A percentile compares a stretch with the other conserved stretches of the same genome.
phyloP scores from a whole-genome alignment of 1,140 invertebrate species.

The Heterodera carotae region DNA sequence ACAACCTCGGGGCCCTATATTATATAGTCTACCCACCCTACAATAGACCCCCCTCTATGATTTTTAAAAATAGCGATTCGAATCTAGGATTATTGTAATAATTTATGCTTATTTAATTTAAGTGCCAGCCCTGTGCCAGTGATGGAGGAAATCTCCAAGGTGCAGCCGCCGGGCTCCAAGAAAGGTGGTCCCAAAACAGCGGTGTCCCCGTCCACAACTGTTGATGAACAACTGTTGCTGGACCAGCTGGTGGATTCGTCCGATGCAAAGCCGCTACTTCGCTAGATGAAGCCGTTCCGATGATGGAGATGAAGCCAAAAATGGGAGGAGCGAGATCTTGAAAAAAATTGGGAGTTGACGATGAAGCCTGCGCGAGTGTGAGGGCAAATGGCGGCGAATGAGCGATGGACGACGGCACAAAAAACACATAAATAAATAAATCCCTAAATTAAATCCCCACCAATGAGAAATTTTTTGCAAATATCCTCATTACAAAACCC shows the following conservation, averaged over 20 bases:
- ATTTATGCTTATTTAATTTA: not conserved
- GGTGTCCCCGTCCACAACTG: conserved; percentile 19
- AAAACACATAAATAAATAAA: not conserved
- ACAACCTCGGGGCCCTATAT: too few species aligned
- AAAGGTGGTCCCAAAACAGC: conserved; percentile 14
- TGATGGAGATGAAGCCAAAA: too few species aligned
- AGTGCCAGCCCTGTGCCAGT: conserved; percentile 60
- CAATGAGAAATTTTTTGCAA: too few species aligned
- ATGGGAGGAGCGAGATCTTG: too few species aligned
- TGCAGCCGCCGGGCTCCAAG: conserved; percentile 54
- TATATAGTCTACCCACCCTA: too few species aligned
- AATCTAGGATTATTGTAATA: too few species aligned
- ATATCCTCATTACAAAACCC: too few species aligned
- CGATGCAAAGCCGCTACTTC: conserved; percentile 31
- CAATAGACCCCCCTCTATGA: too few species aligned
- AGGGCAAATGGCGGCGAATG: not conserved
- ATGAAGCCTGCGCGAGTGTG: too few species aligned
- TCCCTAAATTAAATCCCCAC: too few species aligned
- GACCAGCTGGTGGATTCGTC: conserved; percentile 13
- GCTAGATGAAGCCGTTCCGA: not conserved
- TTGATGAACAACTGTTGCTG: conserved; percentile 32
- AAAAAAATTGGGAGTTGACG: too few species aligned
- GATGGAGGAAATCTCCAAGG: conserved; percentile 62
- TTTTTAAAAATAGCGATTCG: too few species aligned
- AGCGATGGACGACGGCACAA: not conserved